Percentiles rank a stretch among this genome's conserved stretches.
Conservation (phyloP, 2,113 vertebrate genomes). For the Phalacrocorax brasilianus region DNA sequence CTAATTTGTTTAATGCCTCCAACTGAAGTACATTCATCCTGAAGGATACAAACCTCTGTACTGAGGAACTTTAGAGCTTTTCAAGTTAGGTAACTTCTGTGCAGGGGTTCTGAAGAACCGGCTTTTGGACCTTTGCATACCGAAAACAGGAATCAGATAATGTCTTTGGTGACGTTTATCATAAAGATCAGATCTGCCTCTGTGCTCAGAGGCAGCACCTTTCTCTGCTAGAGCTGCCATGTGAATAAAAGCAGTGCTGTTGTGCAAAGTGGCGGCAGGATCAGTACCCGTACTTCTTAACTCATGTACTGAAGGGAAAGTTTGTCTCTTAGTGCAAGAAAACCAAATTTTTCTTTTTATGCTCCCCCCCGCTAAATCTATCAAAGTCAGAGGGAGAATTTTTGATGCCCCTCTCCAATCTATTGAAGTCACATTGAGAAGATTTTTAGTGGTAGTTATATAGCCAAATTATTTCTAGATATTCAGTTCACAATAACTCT, state of each 20-base stretch:
- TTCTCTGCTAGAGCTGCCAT: not conserved
- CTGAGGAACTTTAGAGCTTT: not conserved
- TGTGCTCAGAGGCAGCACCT: not conserved
- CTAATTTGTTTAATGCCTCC: not conserved
- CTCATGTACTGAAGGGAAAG: not conserved
- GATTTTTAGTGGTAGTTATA: not conserved
- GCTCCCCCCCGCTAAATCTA: not conserved
- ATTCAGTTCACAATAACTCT: conserved; percentile 31
- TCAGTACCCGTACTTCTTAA: not conserved
- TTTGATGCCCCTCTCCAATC: not conserved
- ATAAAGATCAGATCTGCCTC: not conserved
- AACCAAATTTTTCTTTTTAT: not conserved
- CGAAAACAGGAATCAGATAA: not conserved
- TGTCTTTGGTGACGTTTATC: not conserved
- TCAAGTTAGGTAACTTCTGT: not conserved
- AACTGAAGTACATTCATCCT: not conserved
- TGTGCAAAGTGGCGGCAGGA: not conserved
- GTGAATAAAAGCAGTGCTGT: not conserved
- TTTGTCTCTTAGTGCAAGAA: not conserved
- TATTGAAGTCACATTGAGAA: not conserved
- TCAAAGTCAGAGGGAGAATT: not conserved
- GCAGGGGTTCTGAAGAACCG: not conserved
- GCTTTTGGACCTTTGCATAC: not conserved
- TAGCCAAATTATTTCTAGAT: conserved; percentile 13
- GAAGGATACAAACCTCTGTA: not conserved